A percentile compares a stretch with the other conserved stretches of the same genome.
phyloP scores from a whole-genome alignment of 2,113 vertebrate species.

The Leptobrachium leishanense region DNA sequence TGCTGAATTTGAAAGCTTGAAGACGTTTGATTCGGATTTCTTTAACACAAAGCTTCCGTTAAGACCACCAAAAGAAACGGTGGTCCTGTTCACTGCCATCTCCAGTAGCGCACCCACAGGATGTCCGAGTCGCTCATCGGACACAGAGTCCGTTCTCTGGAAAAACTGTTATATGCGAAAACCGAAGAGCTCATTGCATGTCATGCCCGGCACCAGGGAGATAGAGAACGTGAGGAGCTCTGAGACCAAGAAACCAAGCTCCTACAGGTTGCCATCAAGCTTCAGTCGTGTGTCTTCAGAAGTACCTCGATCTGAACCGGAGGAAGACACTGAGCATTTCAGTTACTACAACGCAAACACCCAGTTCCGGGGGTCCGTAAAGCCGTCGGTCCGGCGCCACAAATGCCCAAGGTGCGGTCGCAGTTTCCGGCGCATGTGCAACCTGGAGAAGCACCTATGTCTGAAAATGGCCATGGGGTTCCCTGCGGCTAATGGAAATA shows the following conservation, averaged over 20 bases:
- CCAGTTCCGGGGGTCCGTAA: background rate
- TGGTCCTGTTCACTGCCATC: background rate
- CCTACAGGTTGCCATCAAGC: background rate
- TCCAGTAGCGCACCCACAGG: background rate
- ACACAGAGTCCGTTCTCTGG: background rate
- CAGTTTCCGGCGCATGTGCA: slow-evolving; percentile 17
- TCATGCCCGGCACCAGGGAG: background rate
- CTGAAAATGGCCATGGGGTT: slow-evolving; percentile 12
- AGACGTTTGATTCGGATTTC: background rate
- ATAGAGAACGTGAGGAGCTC: background rate
- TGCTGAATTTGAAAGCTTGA: background rate
- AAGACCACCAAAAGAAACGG: background rate
- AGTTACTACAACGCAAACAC: slow-evolving; percentile 1
- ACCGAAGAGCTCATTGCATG: background rate
- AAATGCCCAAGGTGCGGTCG: slow-evolving; percentile 27
- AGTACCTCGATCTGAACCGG: background rate
- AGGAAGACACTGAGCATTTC: background rate
- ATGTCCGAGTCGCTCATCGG: background rate
- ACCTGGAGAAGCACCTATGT: slow-evolving; percentile 35
- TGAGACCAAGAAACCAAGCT: background rate
- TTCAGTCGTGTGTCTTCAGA: background rate
- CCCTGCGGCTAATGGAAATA: background rate
- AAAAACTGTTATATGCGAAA: background rate
- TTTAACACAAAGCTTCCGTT: background rate
- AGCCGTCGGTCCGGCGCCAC: background rate